These are phyloP conservation scores for Bos taurus DNA, from an alignment of 2,113 vertebrate species.

Conservation along the genomic window ARS-UCD2.0 NC_037338.1:63679001-63679500, in stretches of 20 bases:
- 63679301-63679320: background rate
- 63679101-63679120: slow-evolving; percentile 69
- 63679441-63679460: slow-evolving; percentile 40
- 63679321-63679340: slow-evolving; percentile 69
- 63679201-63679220: slow-evolving; percentile 40
- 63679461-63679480: slow-evolving; percentile 10
- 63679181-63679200: slow-evolving; percentile 34
- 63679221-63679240: slow-evolving; percentile 42
- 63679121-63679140: slow-evolving; percentile 37
- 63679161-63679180: background rate
- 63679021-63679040: slow-evolving; percentile 73
- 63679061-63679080: slow-evolving; percentile 67
- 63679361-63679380: slow-evolving; percentile 49
- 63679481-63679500: slow-evolving; percentile 76
- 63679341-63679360: slow-evolving; percentile 74
- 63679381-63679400: slow-evolving; percentile 74
- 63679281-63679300: slow-evolving; percentile 69
- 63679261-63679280: slow-evolving; percentile 46
- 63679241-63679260: background rate
- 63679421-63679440: slow-evolving; percentile 41
- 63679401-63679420: slow-evolving; percentile 65
- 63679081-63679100: slow-evolving; percentile 75
- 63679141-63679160: slow-evolving; percentile 30
- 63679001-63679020: slow-evolving; percentile 65
- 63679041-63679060: slow-evolving; percentile 72